Evolutionary conservation across 2,797 vertebrate genomes (phyloP).

Genomic region (Numenius phaeopus): DNA sequence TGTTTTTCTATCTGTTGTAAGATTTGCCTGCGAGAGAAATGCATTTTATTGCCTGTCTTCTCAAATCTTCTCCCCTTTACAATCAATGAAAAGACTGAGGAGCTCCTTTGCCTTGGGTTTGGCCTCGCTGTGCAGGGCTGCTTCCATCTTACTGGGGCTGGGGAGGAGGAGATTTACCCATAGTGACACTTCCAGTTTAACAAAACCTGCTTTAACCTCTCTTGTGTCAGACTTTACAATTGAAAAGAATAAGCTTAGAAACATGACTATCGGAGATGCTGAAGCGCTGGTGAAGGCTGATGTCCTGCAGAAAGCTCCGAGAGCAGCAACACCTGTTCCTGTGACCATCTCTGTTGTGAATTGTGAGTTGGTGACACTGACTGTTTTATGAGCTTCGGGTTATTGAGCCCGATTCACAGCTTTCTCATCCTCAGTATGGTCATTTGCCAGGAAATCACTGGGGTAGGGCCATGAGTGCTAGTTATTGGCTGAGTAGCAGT

Average conservation of each 20-base stretch:
- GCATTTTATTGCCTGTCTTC: conserved; percentile 62
- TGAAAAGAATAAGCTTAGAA: background rate
- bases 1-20: conserved; percentile 55
- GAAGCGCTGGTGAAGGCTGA: background rate
- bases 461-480: accelerated
- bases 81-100: conserved; percentile 12
- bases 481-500: too few species aligned
- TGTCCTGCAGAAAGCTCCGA: background rate
- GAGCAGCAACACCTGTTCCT: background rate
- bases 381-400: accelerated
- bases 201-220: background rate
- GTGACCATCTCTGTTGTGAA: background rate
- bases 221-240: background rate
- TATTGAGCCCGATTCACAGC: background rate
- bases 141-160: background rate
- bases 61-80: conserved; percentile 40
- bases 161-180: background rate
- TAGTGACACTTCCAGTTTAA: background rate
- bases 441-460: accelerated
- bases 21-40: conserved; percentile 62
- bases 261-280: background rate
- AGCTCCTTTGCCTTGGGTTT: background rate
- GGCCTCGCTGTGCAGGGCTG: background rate
- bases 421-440: accelerated
- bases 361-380: background rate